Evolutionary conservation across 2,888 invertebrate species (phyloP), one percentile per base, ranked within the genome.

Genomic region (Nomada goodeniana): DNA sequence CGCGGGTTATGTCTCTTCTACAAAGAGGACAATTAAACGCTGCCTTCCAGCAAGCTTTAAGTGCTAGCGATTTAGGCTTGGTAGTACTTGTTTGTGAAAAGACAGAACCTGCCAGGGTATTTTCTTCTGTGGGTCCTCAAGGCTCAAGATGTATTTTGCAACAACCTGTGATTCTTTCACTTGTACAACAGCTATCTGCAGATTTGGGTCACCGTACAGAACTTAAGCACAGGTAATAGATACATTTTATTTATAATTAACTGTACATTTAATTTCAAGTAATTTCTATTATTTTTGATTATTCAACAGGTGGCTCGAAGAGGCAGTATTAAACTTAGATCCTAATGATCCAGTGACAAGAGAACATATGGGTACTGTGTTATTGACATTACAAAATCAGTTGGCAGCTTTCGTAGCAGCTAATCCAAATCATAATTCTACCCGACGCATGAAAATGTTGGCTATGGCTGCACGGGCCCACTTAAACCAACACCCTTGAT

Each of bases 181-280:
- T 99, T 44, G 97, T 99, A 89, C 98, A 99, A 92, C 99, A 99
- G 94, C 96, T 99, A 26, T 97, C 98, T 23, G 97, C 98, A 0
- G 98, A 99, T 92, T 96, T 99, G 94, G 95, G 96, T 83, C 96
- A 96, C 84, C 96, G 98, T 90, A 98, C 98, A 15, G 97, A 97
- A 90, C 94, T 97, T 23, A 98, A 98, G 94, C 95, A 97, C 89
- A 96, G 96, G 97, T 98, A 82, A 82, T 68, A 64, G 29, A 53
- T 10, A 67, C 0, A 60, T 53, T 55, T 20, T 44, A 29, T 20
- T 3, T 7, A 15, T 20, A 50, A 79, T 61, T 60, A 50, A 53
- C 55, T 23, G 61, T 53, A 29, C 69, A 42, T 29, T 10, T n/a
- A 2, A 61, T n/a, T 47, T 52, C 2, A 26, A 63, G n/a, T 11